Base-by-base conservation (phyloP, 2,888 invertebrate genomes). In the Elysia crispata region DNA sequence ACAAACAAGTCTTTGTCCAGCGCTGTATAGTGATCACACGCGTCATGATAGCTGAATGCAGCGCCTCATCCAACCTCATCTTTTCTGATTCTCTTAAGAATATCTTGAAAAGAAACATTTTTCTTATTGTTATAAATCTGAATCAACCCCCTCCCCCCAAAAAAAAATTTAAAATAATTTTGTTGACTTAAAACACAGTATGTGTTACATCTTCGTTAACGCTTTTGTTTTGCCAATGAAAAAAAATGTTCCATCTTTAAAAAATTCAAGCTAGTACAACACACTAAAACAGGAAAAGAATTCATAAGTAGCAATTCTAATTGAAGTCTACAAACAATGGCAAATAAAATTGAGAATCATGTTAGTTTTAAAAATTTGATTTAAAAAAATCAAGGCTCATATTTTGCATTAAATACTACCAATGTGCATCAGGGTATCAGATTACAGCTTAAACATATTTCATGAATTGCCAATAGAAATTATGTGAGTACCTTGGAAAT, bases 81-180 rank as follows among this genome's bases (percentile, higher is more conserved):
- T 98, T 98, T 92, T 98, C 97, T 41, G 96, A 96, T 91, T 98
- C 98, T 62, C 98, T 94, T 93, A 98, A 95, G 91, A 98, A 98
- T 83, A 98, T 92, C 93, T 93, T 84, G 0, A 79, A 77, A 15
- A 74, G 18, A 66, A 41, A n/a, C n/a, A 41, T 41, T 41, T 11
- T 6, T 41, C 5, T 41, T 11, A 41, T 11, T 41, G 41, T 41
- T 11, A 41, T 41, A 6, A 41, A 11, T 41, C 41, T 41, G 3
- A 41, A 6, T 41, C 11, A 41, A 41, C 11, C 5, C 5, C 41
- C n/a, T n/a, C n/a, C n/a, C n/a, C n/a, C 64, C 18, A 18, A 54
- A 60, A 60, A 5, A 13, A 60, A 62, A 23, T 62, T 25, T 62
- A 15, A n/a, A 3, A 3, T 62, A 8, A 6, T 62, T 62, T 15